phyloP scores from a whole-genome alignment of 2,888 invertebrate species.

The Megaustenia siamemsis region DNA sequence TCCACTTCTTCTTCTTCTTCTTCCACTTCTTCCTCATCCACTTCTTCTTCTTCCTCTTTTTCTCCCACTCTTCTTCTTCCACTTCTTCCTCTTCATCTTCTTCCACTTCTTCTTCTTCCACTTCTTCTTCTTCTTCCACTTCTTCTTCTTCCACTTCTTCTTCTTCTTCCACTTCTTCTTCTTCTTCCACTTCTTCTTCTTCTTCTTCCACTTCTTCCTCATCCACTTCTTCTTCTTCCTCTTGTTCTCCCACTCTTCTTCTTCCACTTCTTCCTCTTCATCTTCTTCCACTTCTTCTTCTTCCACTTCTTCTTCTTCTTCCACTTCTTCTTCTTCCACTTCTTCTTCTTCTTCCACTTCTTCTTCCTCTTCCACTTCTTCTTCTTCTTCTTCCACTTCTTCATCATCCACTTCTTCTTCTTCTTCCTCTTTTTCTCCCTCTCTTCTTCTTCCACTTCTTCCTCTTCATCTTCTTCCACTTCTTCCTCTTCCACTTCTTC shows the following conservation, averaged over 20 bases:
- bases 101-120: background rate
- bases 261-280: slow-evolving; percentile 5
- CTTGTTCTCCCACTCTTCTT: too few species aligned
- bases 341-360: background rate
- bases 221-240: too few species aligned
- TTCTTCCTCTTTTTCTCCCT: background rate
- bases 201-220: too few species aligned
- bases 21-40: too few species aligned
- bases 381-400: background rate
- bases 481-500: background rate
- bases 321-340: background rate
- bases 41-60: too few species aligned
- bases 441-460: background rate
- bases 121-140: background rate
- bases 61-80: background rate
- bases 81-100: slow-evolving; percentile 2
- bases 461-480: background rate
- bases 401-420: too few species aligned
- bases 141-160: slow-evolving; percentile 19
- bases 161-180: slow-evolving; percentile 1
- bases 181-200: slow-evolving; percentile 4
- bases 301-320: background rate
- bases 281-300: background rate
- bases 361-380: background rate
- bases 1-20: background rate